Conservation (phyloP, 2,888 invertebrate species). For the Zaprionus lineosus region DNA sequence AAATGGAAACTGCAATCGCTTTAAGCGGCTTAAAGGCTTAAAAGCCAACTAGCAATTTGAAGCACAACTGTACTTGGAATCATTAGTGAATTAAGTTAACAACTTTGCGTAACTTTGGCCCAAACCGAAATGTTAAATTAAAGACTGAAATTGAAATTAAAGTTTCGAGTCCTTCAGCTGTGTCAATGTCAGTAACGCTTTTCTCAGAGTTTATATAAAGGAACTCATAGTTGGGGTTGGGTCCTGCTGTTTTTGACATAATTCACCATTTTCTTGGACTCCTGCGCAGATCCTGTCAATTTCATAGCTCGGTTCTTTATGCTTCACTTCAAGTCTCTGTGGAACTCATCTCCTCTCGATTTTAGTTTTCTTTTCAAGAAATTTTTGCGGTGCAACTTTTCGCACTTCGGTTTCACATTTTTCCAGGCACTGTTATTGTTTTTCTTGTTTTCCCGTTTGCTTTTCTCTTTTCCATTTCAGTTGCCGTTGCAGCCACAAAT, state of each 20-base stretch:
- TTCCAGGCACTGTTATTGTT: not conserved
- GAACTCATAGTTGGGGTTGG: not conserved
- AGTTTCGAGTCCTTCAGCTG: too few relatives aligned
- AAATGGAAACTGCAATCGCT: too few relatives aligned
- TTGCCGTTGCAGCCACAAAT: constrained; percentile 52
- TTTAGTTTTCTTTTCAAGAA: constrained; percentile 1
- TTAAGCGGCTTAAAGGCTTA: too few relatives aligned
- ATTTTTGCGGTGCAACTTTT: constrained; percentile 36
- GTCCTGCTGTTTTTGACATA: constrained; percentile 15
- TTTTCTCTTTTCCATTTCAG: constrained; percentile 1
- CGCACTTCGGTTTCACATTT: constrained; percentile 29
- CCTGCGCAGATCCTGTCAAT: constrained; percentile 25
- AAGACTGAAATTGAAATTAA: too few relatives aligned
- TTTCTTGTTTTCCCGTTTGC: constrained; percentile 17
- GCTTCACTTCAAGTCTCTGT: not conserved
- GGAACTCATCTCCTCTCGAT: constrained; percentile 1
- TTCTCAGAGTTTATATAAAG: not conserved
- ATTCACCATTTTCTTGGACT: constrained; percentile 1
- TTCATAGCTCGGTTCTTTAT: not conserved
- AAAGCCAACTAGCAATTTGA: too few relatives aligned
- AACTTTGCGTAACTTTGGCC: too few relatives aligned
- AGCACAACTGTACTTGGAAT: too few relatives aligned
- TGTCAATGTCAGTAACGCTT: not conserved
- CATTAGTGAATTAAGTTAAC: too few relatives aligned
- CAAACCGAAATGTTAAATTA: too few relatives aligned